Base-by-base conservation (phyloP, 2,113 vertebrate species). In the Ploceus nigricollis region DNA sequence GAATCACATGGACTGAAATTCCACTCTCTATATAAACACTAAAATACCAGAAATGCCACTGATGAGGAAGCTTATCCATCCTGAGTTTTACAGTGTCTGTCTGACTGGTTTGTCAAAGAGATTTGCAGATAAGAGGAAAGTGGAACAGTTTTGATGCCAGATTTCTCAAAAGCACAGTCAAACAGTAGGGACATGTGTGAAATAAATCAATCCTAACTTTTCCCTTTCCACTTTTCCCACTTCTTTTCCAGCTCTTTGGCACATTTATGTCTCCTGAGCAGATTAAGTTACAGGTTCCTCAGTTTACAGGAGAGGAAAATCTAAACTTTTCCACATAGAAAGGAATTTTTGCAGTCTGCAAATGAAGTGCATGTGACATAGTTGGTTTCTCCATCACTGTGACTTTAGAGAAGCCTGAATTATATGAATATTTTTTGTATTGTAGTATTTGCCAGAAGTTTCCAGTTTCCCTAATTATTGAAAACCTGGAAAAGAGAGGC, bases 1-100 rank as follows among this genome's bases (percentile, higher is more conserved):
- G 76, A 81, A 86, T 82, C 31, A 48, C 78, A 15, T 53, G 73
- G 71, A 53, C 28, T 70, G 58, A 89, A 95, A 68, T 20, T 71
- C 60, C 56, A 13, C 45, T 93, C 47, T 82, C 56, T 94, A 1
- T 51, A 70, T 69, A 95, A 97, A 93, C 87, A 92, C 16, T 84
- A 69, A 94, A 96, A 97, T 97, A 93, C 84, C 91, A 96, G 87
- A 93, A 96, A 97, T 96, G 85, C 86, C 95, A 48, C 7, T 86
- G 80, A 61, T 91, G 58, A 92, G 60, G 76, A 94, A 96, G 60
- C 68, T 89, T 94, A 94, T 91, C 84, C 92, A 58, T 89, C 68
- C 82, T 66, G 27, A 96, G 27, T 89, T 92, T 69, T 80, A 84
- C 73, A 85, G 40, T 89, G 83, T 93, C 93, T 95, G 60, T 86